phyloP scores from a whole-genome alignment of 1,140 invertebrate species.

The Zeugodacus cucurbitae region DNA sequence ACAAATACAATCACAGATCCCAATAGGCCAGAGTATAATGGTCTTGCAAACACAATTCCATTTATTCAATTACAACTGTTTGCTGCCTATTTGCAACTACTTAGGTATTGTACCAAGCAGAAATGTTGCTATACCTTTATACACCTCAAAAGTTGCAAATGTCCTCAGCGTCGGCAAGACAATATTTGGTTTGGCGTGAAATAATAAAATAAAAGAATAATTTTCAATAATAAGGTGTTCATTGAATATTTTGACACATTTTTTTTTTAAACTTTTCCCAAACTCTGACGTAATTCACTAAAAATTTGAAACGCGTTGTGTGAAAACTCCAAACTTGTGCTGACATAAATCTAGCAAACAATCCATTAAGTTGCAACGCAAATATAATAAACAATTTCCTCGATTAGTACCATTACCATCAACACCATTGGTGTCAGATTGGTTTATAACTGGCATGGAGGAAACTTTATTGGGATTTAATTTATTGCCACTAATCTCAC shows the following conservation, averaged over 20 bases:
- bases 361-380: background rate
- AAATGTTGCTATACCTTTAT: too few species aligned
- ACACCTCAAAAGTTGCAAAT: too few species aligned
- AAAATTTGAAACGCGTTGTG: background rate
- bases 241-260: too few species aligned
- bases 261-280: background rate
- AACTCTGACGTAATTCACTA: background rate
- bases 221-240: too few species aligned
- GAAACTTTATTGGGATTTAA: conserved; percentile 12
- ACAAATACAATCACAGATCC: background rate
- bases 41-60: background rate
- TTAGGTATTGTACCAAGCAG: too few species aligned
- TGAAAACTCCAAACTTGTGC: background rate
- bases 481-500: conserved; percentile 20
- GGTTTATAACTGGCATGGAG: background rate
- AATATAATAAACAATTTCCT: background rate
- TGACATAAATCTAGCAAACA: background rate
- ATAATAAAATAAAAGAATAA: too few species aligned
- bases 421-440: background rate
- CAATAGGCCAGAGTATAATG: too few species aligned
- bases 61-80: background rate
- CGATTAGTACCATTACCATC: background rate
- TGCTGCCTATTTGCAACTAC: background rate
- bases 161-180: too few species aligned
- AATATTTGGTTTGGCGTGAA: too few species aligned